Base-by-base conservation (phyloP, 2,888 invertebrate species). In the Timema podura region DNA sequence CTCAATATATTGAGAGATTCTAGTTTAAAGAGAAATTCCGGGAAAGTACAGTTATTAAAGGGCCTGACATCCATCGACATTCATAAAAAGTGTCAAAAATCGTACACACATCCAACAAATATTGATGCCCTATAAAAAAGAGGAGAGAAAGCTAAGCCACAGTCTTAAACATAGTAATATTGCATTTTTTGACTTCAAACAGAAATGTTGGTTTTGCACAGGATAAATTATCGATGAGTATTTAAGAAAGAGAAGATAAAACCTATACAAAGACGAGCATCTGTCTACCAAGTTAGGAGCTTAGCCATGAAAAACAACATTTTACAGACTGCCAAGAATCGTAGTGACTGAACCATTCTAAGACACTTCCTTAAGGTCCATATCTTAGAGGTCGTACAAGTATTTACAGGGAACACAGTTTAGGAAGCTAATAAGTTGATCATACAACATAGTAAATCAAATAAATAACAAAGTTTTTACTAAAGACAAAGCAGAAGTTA, bases 181-280 rank as follows among this genome's bases (percentile, higher is more conserved):
- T 54, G 54, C 54, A 54, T 13, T 54, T 54, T 59, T 59, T 16
- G 59, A 59, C 30, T 59, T 59, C 30, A 59, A 59, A 59, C 11
- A 16, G 44, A 59, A 59, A 59, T 59, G 9, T 15, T 5, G 16
- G 15, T 16, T 59, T 15, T 59, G 59, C 15, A 44, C 5, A 16
- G 59, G 11, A 59, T 16, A 59, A 16, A 16, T 16, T 7, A 16
- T 6, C 11, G 30, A 9, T 6, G 59, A 59, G 44, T 15, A 16
- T 16, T 8, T 16, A 16, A 59, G 59, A 16, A 59, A 59, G 44
- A 11, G 44, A 11, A 59, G 44, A 5, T 44, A 16, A 59, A 59
- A 59, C 5, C 59, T 59, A 59, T 16, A 16, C 30, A 16, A 16
- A 59, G 30, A 16, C 59, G 59, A 16, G 59, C 16, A 16, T 44